Conservation (phyloP, 2,797 vertebrate species). For the Jordanella pulchra region DNA sequence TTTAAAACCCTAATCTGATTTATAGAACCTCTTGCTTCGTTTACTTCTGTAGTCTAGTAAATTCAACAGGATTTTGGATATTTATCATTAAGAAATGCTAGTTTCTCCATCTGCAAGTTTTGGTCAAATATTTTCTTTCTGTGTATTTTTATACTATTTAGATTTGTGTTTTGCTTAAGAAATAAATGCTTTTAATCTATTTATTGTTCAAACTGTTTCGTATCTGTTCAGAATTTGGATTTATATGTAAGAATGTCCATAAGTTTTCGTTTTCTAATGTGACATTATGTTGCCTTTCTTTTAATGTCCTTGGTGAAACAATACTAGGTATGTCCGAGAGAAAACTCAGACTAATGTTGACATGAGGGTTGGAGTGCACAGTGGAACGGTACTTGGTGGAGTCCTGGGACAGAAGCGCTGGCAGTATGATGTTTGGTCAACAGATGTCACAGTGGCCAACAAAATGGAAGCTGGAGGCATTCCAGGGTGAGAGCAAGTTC, state of each 20-base stretch:
- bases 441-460: slow-evolving; percentile 93
- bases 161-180: background rate
- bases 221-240: background rate
- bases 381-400: slow-evolving; percentile 90
- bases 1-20: background rate
- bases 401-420: slow-evolving; percentile 95
- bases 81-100: background rate
- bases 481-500: slow-evolving; percentile 82
- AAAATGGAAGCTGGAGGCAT: slow-evolving; percentile 96
- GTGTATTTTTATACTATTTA: background rate
- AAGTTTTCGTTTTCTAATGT: background rate
- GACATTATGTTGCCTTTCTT: background rate
- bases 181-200: background rate
- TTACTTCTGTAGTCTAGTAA: background rate
- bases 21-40: background rate
- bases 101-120: background rate
- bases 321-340: slow-evolving; percentile 88
- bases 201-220: background rate
- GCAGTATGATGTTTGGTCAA: slow-evolving; percentile 97
- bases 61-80: background rate
- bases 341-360: slow-evolving; percentile 93
- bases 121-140: background rate
- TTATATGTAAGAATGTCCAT: background rate
- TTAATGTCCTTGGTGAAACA: background rate
- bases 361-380: slow-evolving; percentile 96